phyloP scores from a whole-genome alignment of 2,888 invertebrate genomes.

The Alsophila aescularia region DNA sequence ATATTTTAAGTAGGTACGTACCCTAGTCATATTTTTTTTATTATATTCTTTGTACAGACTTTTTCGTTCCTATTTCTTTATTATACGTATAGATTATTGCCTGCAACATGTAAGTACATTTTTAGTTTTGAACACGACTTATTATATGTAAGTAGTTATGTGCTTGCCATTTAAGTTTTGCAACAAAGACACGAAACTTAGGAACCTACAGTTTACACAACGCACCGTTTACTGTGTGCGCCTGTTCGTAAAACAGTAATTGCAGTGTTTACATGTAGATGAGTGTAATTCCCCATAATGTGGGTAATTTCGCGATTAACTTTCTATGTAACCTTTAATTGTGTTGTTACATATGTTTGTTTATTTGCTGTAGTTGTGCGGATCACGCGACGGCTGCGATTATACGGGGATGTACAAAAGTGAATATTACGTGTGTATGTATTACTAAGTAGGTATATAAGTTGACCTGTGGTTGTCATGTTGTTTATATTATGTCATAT shows the following conservation, averaged over 20 bases:
- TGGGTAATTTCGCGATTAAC: slow-evolving; percentile 59
- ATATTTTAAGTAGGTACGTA: too few relatives aligned
- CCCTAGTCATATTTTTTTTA: too few relatives aligned
- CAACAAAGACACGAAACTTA: slow-evolving; percentile 1
- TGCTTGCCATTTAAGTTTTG: background rate
- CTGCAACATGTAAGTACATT: too few relatives aligned
- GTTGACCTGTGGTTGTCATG: background rate
- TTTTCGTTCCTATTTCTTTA: too few relatives aligned
- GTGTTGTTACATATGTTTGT: slow-evolving; percentile 37
- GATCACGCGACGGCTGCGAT: slow-evolving; percentile 35
- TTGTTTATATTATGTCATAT: too few relatives aligned
- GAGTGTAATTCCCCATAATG: slow-evolving; percentile 47
- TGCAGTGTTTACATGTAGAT: slow-evolving; percentile 39
- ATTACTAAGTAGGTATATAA: background rate
- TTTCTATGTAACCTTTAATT: slow-evolving; percentile 56
- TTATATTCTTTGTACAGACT: too few relatives aligned
- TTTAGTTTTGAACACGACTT: too few relatives aligned
- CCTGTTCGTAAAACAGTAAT: slow-evolving; percentile 46
- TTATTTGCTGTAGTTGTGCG: background rate
- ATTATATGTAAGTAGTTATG: too few relatives aligned
- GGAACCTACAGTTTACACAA: slow-evolving; percentile 31
- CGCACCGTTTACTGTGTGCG: slow-evolving; percentile 19
- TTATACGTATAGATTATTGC: too few relatives aligned
- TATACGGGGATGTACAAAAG: background rate
- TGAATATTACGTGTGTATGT: background rate